A percentile compares a stretch with the other conserved stretches of the same genome.
phyloP scores from a whole-genome alignment of 2,888 invertebrate species.

The Dicyrtoma fusca region DNA sequence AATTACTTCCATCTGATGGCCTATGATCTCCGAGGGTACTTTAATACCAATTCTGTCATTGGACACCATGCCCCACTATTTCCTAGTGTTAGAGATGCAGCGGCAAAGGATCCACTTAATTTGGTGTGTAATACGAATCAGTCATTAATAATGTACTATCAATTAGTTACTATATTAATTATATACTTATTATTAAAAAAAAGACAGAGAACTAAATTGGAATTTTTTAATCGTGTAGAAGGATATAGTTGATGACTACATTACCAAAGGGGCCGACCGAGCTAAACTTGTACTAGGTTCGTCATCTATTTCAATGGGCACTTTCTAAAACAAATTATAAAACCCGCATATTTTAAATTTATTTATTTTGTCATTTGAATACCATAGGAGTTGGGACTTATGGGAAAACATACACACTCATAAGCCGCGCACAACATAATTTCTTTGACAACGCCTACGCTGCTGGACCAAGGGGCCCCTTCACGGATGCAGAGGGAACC shows the following conservation, averaged over 20 bases:
- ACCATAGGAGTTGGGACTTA: conserved; percentile 38
- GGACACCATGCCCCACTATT: conserved; percentile 16
- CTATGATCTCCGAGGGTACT: conserved; percentile 6
- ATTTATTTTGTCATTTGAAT: neutral
- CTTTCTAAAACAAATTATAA: too few species aligned
- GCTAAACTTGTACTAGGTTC: neutral
- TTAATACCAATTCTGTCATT: neutral
- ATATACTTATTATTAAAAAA: too few species aligned
- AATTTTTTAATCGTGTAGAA: neutral
- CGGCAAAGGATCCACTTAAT: neutral
- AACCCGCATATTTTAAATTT: neutral
- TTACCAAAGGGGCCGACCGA: neutral
- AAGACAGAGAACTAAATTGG: too few species aligned
- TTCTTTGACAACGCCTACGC: conserved; percentile 64
- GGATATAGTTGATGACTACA: neutral
- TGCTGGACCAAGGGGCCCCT: conserved; percentile 56
- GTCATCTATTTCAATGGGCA: too few species aligned
- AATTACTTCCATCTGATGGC: conserved; percentile 20
- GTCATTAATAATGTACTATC: too few species aligned
- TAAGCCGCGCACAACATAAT: conserved; percentile 28
- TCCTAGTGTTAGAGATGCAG: neutral
- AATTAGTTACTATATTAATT: neutral
- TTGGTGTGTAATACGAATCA: too few species aligned
- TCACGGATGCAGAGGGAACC: conserved; percentile 57
- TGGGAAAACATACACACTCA: conserved; percentile 38